Evolutionary conservation across 2,888 invertebrate species (phyloP), one percentile per base, ranked within the genome.

Genomic region (Dicranocentrus wangi): DNA sequence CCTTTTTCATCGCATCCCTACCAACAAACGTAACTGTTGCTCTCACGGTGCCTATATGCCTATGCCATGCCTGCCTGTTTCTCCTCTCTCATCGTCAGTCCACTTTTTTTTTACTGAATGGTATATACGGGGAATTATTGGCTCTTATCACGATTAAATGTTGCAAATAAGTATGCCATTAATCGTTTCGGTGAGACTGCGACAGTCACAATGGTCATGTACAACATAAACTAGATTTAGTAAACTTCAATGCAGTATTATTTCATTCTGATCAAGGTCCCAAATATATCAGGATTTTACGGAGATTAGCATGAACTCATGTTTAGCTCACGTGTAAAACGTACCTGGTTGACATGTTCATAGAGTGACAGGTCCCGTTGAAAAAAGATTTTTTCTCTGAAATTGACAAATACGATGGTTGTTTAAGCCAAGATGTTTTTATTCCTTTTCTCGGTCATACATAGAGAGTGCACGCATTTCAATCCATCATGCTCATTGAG

Each of bases 401-500:
- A 25, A 70, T 23, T 65, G 73, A 73, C 73, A 65, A 73, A 73
- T 73, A 51, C 32, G 2, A 23, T 19, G 55, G 7, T 55, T 43
- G 43, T n/a, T n/a, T n/a, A 55, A 23, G 72, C 25, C 42, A 58
- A 21, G 23, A 19, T 25, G 58, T 70, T 8, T 23, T 8, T 55
- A 23, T 23, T 58, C 58, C 58, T 70, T 27, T 58, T 70, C 58
- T 70, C 43, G 72, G 63, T 63, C 61, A 61, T 55, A 23, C 55
- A 8, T 15, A 5, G n/a, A n/a, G n/a, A n/a, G 58, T 42, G 70
- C 23, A 55, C 7, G n/a, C 7, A 71, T 61, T 72, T 51, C 21
- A 61, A 72, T 72, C 61, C 71, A 71, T 72, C 72, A 72, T 72
- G 72, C 72, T 72, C 72, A 51, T 47, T 72, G 72, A 61, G 72